Evolutionary conservation across 2,113 vertebrate genomes (phyloP).

Genomic region (Scartelaos histophorus): DNA sequence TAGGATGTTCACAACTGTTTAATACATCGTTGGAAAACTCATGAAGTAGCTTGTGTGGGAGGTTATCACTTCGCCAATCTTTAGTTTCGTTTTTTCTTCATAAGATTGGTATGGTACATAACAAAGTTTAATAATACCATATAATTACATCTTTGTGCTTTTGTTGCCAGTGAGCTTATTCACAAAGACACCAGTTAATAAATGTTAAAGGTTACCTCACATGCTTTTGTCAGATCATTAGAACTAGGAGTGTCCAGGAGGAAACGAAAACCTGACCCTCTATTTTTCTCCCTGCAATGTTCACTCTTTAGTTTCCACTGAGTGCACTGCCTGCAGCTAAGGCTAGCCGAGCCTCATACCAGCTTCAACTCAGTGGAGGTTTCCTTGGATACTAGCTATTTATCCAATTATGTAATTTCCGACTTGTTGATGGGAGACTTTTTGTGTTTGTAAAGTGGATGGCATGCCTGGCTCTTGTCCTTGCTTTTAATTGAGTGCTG

Average conservation of each 20-base stretch:
- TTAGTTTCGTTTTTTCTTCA: not conserved
- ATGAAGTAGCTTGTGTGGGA: not conserved
- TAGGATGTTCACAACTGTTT: not conserved
- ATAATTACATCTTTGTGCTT: not conserved
- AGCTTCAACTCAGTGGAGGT: constrained; percentile 51
- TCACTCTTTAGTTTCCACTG: constrained; percentile 49
- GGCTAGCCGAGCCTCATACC: constrained; percentile 33
- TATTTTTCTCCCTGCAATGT: constrained; percentile 45
- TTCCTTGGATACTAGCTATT: constrained; percentile 50
- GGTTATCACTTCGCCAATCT: not conserved
- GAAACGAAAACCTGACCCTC: constrained; percentile 39
- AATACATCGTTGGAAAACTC: not conserved
- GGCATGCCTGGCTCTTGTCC: constrained; percentile 21
- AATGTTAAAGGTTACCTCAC: not conserved
- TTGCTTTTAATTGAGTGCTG: constrained; percentile 14
- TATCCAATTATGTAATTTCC: constrained; percentile 52
- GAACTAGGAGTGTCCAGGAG: constrained; percentile 7
- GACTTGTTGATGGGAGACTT: constrained; percentile 23
- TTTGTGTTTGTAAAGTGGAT: constrained; percentile 47
- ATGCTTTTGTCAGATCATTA: constrained; percentile 17
- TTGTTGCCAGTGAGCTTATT: not conserved
- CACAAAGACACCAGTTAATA: not conserved
- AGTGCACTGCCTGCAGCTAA: constrained; percentile 49
- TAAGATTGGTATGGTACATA: not conserved
- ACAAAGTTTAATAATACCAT: not conserved